Evolutionary conservation across 35 echinoderm and acorn worm genomes (phyloP).

Genomic region (Eucidaris tribuloides): DNA sequence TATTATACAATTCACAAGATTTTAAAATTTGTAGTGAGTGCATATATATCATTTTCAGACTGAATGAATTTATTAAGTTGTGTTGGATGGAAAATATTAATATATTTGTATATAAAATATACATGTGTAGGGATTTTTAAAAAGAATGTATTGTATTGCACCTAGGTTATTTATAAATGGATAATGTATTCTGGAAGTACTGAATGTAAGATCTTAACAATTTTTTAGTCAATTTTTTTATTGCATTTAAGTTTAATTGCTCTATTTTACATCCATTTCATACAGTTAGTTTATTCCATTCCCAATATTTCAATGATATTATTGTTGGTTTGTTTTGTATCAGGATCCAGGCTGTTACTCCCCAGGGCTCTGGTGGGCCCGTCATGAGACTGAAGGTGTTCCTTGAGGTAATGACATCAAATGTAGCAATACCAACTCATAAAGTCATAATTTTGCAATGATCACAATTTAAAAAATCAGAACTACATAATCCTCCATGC

Average conservation of each 20-base stretch:
- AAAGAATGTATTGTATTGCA: not conserved
- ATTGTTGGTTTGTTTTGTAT: not conserved
- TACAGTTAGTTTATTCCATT: not conserved
- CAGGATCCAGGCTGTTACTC: slow-evolving; percentile 82
- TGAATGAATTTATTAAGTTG: too few relatives aligned
- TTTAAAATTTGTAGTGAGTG: too few relatives aligned
- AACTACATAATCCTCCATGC: not conserved
- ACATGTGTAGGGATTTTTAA: not conserved
- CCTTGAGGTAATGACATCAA: slow-evolving; percentile 53
- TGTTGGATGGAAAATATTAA: not conserved
- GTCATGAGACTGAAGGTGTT: slow-evolving; percentile 75
- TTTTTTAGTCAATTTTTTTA: not conserved
- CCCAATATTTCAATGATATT: not conserved
- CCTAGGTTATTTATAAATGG: not conserved
- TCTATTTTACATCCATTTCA: not conserved
- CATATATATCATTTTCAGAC: too few relatives aligned
- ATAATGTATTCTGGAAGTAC: not conserved
- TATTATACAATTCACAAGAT: too few relatives aligned
- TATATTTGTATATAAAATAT: not conserved
- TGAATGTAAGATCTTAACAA: not conserved
- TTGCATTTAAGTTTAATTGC: not conserved
- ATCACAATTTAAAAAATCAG: too few relatives aligned
- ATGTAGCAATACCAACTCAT: not conserved
- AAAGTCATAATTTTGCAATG: not conserved
- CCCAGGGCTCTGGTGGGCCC: slow-evolving; percentile 79